Base-by-base conservation (phyloP, 2,888 invertebrate species). In the Dynastes grantii region DNA sequence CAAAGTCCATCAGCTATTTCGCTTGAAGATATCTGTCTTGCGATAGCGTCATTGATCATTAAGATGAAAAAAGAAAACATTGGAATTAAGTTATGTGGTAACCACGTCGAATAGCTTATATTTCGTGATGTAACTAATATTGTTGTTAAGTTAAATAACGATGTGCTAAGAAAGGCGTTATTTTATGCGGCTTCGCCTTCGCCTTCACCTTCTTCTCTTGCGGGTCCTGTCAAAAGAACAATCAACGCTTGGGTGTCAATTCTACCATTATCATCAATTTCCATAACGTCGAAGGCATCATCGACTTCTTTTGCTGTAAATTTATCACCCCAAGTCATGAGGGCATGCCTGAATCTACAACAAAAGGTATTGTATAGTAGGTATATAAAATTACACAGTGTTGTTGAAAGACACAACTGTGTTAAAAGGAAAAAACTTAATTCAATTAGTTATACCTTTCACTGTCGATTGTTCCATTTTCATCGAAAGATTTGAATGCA, bases 271-370 rank as follows among this genome's bases (percentile, higher is more conserved):
- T 95, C 95, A 90, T 97, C 97, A 88, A 97, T 95, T 80, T 95
- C 94, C 94, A 97, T 96, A 90, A 96, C 95, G 90, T 97, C 97
- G 91, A 94, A 97, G 82, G 97, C 97, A 88, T 97, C 97, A 89
- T 97, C 96, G 87, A 95, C 95, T 89, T 97, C 97, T 88, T 95
- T 94, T 86, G 93, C 91, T 89, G 93, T 91, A 93, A 97, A 97
- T 91, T 96, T 97, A 88, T 97, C 97, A 84, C 97, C 97, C 93
- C 95, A 97, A 90, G 95, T 96, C 94, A 96, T 95, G 88, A 97
- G 92, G 85, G 96, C 95, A 90, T 96, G 95, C 90, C 96, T 95
- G 90, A 97, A 91, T 89, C 94, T 93, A 84, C 2, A 87, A 85
- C 79, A 81, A 81, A 78, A 71, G 16, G 16, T 32, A 70, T 51